These are phyloP conservation scores for Drosophila nannoptera DNA, from an alignment of 1,140 invertebrate genomes.

Conservation along the genomic window DNA sequence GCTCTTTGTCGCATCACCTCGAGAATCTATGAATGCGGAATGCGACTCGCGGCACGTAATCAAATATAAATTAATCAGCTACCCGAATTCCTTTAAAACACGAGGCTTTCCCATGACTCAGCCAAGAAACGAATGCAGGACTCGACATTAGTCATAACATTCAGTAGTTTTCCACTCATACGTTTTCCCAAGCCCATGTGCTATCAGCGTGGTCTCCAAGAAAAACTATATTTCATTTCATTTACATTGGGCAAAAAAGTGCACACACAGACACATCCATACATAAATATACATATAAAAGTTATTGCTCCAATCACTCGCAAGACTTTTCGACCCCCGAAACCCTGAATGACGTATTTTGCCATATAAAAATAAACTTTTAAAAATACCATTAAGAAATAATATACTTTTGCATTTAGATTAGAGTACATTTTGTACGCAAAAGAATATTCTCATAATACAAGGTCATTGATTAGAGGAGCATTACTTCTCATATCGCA, in stretches of 20 bases:
- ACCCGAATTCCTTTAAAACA: conserved; percentile 1
- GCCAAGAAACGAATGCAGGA: conserved; percentile 13
- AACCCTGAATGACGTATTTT: conserved; percentile 28
- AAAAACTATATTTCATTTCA: conserved; percentile 6
- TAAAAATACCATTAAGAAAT: conserved; percentile 46
- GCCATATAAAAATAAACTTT: conserved; percentile 26
- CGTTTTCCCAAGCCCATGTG: conserved; percentile 29
- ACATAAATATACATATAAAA: not conserved
- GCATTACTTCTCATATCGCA: conserved; percentile 4
- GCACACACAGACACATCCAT: not conserved
- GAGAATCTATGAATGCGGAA: conserved; percentile 6
- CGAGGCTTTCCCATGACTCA: not conserved
- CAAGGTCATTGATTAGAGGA: conserved; percentile 50
- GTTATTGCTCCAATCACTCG: conserved; percentile 46
- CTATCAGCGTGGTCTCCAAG: conserved; percentile 15
- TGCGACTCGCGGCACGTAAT: conserved; percentile 22
- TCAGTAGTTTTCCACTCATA: conserved; percentile 34
- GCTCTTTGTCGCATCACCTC: not conserved
- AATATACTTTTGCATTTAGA: conserved; percentile 22
- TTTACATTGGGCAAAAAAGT: conserved; percentile 1
- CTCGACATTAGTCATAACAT: conserved; percentile 23
- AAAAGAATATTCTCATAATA: conserved; percentile 17
- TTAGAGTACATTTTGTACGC: conserved; percentile 24
- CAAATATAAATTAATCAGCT: not conserved
- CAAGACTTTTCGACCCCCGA: conserved; percentile 36